Percentiles rank a stretch among this genome's conserved stretches.
phyloP scores from a whole-genome alignment of 2,797 vertebrate genomes.

The Crotalus adamanteus region DNA sequence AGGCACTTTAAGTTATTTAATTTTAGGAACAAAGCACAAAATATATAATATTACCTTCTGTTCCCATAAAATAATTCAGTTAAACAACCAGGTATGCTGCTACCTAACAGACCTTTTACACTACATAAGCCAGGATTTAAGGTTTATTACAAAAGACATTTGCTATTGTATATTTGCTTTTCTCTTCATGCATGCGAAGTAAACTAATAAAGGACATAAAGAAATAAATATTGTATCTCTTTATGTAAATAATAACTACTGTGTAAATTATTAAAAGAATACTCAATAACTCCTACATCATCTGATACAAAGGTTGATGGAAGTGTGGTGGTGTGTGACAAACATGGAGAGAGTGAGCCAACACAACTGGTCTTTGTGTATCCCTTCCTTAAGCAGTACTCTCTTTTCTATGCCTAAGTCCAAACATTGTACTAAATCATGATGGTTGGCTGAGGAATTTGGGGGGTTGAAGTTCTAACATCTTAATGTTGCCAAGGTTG shows the following conservation, averaged over 20 bases:
- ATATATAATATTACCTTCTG: neutral
- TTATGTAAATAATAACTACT: neutral
- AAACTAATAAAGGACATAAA: neutral
- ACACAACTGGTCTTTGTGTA: neutral
- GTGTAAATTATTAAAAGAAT: no score
- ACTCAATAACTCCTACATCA: neutral
- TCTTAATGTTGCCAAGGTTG: neutral
- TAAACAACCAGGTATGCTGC: neutral
- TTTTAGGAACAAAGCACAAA: neutral
- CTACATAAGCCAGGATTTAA: neutral
- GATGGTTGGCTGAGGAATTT: neutral
- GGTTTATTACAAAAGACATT: neutral
- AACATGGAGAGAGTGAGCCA: neutral
- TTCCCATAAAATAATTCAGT: neutral
- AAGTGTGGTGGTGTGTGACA: neutral
- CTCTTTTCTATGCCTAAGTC: neutral
- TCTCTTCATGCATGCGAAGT: neutral
- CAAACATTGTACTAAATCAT: neutral
- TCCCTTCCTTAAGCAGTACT: neutral
- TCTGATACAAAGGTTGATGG: neutral
- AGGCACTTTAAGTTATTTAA: neutral
- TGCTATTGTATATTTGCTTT: neutral
- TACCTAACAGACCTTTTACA: neutral
- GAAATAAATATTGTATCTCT: neutral
- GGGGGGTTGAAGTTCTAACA: neutral